Base-by-base conservation (phyloP, 2,888 invertebrate genomes). In the Nasonia oneida region DNA sequence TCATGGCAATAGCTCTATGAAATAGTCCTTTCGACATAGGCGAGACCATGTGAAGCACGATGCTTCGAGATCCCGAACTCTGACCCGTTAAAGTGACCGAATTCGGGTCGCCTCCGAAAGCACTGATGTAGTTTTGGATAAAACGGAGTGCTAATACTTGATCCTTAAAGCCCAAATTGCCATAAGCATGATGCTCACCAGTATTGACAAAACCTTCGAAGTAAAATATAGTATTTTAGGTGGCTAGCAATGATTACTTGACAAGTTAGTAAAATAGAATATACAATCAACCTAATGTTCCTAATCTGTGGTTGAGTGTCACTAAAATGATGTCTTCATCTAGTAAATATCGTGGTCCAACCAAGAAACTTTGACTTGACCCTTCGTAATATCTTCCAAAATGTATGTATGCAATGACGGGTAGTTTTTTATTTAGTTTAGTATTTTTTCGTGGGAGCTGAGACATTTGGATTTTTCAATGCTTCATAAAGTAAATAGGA, bases 141-240 rank as follows among this genome's bases (percentile, higher is more conserved):
- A 96, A 96, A 88, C 95, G 94, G 86, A 96, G 90, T 0, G 95
- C 95, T n/a, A 93, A 93, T 12, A 96, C 96, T 92, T 96, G 96
- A 92, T 96, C 96, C 91, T 96, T 96, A 47, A 96, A 93, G 0
- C 96, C 96, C 88, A 95, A 94, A 91, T 96, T 96, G 2, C 96
- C 96, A 0, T 96, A 95, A 0, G 96, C 95, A 78, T 94, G 94
- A 73, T 94, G 93, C 71, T 96, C 96, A 0, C 96, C 96, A 0
- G 96, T 96, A 87, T 95, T 95, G 73, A 95, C 89, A 89, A 95
- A 95, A 3, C 95, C 95, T 94, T 93, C 23, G 74, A 42, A 67
- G 42, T 61, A 33, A 18, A 6, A 29, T 23, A 42, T 33, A 18
- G 0, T 76, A 33, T 53, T 57, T 18, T 57, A 57, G 1, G 6